Evolutionary conservation across 2,797 vertebrate genomes (phyloP), one percentile per base, ranked within the genome.

Genomic region (Podarcis siculus): DNA sequence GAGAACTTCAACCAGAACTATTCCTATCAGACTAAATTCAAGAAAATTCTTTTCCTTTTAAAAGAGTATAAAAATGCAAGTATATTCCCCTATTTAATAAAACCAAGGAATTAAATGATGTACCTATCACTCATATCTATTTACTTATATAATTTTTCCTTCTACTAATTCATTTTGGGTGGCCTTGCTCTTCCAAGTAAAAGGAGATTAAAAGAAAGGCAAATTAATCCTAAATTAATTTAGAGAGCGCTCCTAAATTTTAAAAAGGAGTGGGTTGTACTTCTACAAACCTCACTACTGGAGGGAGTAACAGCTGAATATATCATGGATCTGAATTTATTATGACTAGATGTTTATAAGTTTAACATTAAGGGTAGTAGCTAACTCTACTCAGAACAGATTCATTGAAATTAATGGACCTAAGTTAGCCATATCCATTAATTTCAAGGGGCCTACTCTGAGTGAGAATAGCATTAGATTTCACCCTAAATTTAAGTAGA

Each of bases 211-310:
- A 89, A 58, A 61, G 0, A 0, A n/a, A 78, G 8, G 3, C 39
- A 55, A 80, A 61, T 75, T 3, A 82, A 76, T 64, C 8, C 35
- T 8, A 78, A 92, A 90, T 71, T n/a, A 55, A 55, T 55, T 55
- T 55, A 55, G 49, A 49, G 45, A 55, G 49, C 3, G 3, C 49
- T 55, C 49, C 49, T 55, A 55, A 55, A 55, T 55, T 55, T 55
- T 1, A 55, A 55, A 55, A 64, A 2, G 61, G 2, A 19, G 19
- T 0, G 6, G 21, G 61, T 7, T 23, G 61, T 23, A 64, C 61
- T 23, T 64, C 61, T 64, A 23, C 21, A 23, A 64, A 64, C 21
- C 19, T 78, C 7, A 15, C 13, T 21, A 77, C 5, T 42, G 30
- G 30, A 78, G 2, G 30, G 2, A 45, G 27, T 42, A 49, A 49